A percentile compares a stretch with the other conserved stretches of the same genome.
Conservation (phyloP, 2,888 invertebrate genomes). For the Xestia ashworthii region DNA sequence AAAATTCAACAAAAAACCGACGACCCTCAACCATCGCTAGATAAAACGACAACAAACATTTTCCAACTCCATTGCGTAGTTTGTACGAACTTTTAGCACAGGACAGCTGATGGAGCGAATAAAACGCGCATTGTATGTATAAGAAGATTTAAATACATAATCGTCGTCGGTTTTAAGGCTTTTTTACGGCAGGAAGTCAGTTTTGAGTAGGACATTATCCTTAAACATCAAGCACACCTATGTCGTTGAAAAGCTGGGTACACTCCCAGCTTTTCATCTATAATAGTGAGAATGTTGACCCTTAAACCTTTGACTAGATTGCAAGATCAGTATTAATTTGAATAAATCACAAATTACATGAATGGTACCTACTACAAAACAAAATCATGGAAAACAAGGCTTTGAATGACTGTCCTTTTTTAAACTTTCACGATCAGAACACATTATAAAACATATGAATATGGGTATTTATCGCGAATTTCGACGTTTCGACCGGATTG, state of each 20-base stretch:
- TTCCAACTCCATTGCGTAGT: not conserved
- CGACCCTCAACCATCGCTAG: not conserved
- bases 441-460: too few species aligned
- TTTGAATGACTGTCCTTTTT: too few species aligned
- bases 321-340: not conserved
- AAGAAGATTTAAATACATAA: not conserved
- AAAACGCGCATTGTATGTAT: conserved; percentile 19
- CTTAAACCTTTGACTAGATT: not conserved
- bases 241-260: conserved; percentile 15
- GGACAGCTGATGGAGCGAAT: not conserved
- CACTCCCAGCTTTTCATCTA: not conserved
- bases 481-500: too few species aligned
- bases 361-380: too few species aligned
- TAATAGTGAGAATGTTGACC: not conserved
- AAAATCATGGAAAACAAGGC: too few species aligned
- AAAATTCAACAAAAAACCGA: conserved; percentile 29
- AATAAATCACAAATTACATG: not conserved
- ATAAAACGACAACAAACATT: not conserved
- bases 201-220: conserved; percentile 37
- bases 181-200: conserved; percentile 34
- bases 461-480: too few species aligned
- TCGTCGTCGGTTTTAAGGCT: not conserved
- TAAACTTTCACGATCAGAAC: too few species aligned
- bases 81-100: not conserved
- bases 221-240: conserved; percentile 30